Evolutionary conservation across 2,888 invertebrate species (phyloP).

Genomic region (Ophraella communa): DNA sequence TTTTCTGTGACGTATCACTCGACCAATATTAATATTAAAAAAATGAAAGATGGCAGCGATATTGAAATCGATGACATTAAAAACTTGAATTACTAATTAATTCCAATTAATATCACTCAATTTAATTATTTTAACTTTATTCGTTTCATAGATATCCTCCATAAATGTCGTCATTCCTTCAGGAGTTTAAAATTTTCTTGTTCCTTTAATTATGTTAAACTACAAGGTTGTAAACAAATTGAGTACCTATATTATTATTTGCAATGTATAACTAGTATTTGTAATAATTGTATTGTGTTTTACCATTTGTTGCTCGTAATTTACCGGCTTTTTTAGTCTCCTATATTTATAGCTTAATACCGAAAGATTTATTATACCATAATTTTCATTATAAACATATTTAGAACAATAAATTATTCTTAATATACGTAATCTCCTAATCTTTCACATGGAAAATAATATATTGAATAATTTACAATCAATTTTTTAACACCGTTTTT

Average conservation of each 20-base stretch:
- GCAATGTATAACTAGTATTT: neutral
- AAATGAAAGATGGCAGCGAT: too few relatives aligned
- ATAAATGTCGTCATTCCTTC: too few relatives aligned
- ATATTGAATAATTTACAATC: constrained; percentile 10
- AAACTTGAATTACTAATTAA: too few relatives aligned
- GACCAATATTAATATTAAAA: too few relatives aligned
- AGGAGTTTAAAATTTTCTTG: too few relatives aligned
- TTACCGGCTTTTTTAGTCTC: neutral
- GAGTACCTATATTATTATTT: neutral
- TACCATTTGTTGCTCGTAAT: neutral
- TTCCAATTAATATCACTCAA: too few relatives aligned
- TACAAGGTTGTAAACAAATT: too few relatives aligned
- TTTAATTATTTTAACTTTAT: too few relatives aligned
- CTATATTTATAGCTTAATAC: neutral
- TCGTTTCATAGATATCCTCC: too few relatives aligned
- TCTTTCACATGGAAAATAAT: constrained; percentile 9
- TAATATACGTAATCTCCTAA: neutral
- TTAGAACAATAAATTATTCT: neutral
- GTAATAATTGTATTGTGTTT: neutral
- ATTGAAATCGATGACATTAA: too few relatives aligned
- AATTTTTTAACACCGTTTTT: constrained; percentile 13
- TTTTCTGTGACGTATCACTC: too few relatives aligned
- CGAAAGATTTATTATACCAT: neutral
- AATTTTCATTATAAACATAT: neutral
- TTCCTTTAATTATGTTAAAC: too few relatives aligned